A percentile compares a stretch with the other conserved stretches of the same genome.
These are phyloP conservation scores for Paguma larvata DNA, from an alignment of 2,797 vertebrate species.

Conservation along the genomic window DNA sequence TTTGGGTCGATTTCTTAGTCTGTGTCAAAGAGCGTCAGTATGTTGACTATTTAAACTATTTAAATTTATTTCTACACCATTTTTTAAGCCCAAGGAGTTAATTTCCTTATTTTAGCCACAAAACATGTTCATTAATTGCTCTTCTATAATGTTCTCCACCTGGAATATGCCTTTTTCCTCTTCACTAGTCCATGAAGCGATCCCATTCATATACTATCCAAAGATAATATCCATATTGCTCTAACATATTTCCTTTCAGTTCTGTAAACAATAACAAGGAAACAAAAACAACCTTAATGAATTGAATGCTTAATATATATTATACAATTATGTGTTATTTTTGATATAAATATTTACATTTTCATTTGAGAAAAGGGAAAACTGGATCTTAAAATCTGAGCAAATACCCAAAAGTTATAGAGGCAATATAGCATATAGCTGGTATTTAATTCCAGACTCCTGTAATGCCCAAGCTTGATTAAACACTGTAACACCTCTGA, in stretches of 20 bases:
- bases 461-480: neutral
- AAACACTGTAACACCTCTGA: neutral
- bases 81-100: neutral
- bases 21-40: neutral
- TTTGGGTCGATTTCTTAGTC: neutral
- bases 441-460: neutral
- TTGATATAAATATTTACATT: neutral
- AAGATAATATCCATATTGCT: neutral
- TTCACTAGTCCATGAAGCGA: neutral
- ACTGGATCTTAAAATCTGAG: neutral
- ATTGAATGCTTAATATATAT: neutral
- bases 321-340: neutral
- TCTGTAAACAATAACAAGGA: neutral
- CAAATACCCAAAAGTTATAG: neutral
- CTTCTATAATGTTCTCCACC: neutral
- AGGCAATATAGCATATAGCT: neutral
- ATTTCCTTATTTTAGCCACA: neutral
- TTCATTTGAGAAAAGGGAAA: neutral
- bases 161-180: neutral
- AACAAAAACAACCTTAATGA: neutral
- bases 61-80: neutral
- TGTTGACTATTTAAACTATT: neutral
- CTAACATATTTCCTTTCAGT: neutral
- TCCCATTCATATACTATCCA: neutral
- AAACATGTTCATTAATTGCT: neutral